Percentiles rank a stretch among this genome's conserved stretches.
Evolutionary conservation across 37 sponge, comb jelly and placozoan species (phyloP).

Genomic region (Spongia lamella): DNA sequence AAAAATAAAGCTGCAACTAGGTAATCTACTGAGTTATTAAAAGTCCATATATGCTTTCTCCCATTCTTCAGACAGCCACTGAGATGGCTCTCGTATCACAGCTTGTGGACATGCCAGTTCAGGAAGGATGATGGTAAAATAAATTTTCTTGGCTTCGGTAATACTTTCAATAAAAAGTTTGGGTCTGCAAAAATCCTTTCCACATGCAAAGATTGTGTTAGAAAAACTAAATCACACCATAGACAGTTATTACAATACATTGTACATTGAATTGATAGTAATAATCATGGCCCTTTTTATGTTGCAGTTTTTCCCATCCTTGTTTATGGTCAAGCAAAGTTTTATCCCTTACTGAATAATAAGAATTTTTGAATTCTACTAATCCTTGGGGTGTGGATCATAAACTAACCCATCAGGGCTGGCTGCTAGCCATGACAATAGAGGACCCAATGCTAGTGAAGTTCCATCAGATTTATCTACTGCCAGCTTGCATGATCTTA

Average conservation of each 20-base stretch:
- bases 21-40: too few species aligned
- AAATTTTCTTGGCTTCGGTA: conserved; percentile 32
- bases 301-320: not conserved
- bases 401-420: conserved; percentile 34
- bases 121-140: conserved; percentile 39
- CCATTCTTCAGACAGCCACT: too few species aligned
- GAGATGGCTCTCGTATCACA: conserved; percentile 36
- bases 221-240: conserved; percentile 57
- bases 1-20: too few species aligned
- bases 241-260: conserved; percentile 27
- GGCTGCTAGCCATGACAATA: conserved; percentile 54
- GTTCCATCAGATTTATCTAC: too few species aligned
- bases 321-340: not conserved
- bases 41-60: too few species aligned
- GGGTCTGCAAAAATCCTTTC: conserved; percentile 38
- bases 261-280: conserved; percentile 37
- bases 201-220: conserved; percentile 42
- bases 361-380: conserved; percentile 38
- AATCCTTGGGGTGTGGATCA: conserved; percentile 33
- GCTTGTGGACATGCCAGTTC: conserved; percentile 45
- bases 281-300: conserved; percentile 37
- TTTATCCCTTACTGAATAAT: not conserved
- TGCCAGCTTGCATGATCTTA: too few species aligned
- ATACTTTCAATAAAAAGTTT: conserved; percentile 22
- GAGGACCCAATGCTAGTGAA: too few species aligned